phyloP scores from a whole-genome alignment of 1,140 invertebrate species.

The Aphelenchoides avenae region DNA sequence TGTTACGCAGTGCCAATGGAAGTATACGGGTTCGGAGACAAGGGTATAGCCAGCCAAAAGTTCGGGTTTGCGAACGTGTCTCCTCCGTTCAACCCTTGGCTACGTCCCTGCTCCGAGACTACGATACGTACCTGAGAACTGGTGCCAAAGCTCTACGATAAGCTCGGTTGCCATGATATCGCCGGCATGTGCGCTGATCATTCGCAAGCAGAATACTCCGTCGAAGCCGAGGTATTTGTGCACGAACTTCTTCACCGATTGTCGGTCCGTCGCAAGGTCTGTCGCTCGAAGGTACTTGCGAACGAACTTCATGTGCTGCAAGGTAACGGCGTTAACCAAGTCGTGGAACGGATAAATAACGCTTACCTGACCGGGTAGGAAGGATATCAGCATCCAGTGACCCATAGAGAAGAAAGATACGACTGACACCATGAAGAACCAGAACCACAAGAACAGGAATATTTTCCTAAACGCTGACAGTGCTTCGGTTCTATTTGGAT shows the following conservation, averaged over 20 bases:
- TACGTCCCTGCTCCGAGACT: slow-evolving; percentile 5
- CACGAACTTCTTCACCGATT: slow-evolving; percentile 59
- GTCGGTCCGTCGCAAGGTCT: slow-evolving; percentile 56
- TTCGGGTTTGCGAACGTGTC: neutral
- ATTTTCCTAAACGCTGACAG: no score
- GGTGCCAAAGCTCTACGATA: slow-evolving; percentile 63
- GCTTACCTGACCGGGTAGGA: slow-evolving; percentile 57
- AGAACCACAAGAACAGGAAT: slow-evolving; percentile 66
- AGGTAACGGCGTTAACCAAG: neutral
- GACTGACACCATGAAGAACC: slow-evolving; percentile 64
- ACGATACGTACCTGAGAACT: no score
- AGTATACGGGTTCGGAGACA: neutral
- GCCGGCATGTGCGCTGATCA: slow-evolving; percentile 63
- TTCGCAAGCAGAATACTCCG: slow-evolving; percentile 61
- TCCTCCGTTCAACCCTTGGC: slow-evolving; percentile 8
- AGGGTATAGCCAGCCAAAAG: neutral
- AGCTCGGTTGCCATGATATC: slow-evolving; percentile 64
- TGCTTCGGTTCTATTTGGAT: slow-evolving; percentile 66
- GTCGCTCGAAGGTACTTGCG: slow-evolving; percentile 56
- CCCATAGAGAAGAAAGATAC: slow-evolving; percentile 61
- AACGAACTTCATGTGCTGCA: slow-evolving; percentile 59
- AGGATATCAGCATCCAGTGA: slow-evolving; percentile 59
- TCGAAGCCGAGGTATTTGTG: slow-evolving; percentile 64
- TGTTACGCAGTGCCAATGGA: no score
- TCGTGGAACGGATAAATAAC: neutral